Evolutionary conservation across 2,113 vertebrate species (phyloP), one percentile per base, ranked within the genome.

Genomic region (Nesogale talazaci): DNA sequence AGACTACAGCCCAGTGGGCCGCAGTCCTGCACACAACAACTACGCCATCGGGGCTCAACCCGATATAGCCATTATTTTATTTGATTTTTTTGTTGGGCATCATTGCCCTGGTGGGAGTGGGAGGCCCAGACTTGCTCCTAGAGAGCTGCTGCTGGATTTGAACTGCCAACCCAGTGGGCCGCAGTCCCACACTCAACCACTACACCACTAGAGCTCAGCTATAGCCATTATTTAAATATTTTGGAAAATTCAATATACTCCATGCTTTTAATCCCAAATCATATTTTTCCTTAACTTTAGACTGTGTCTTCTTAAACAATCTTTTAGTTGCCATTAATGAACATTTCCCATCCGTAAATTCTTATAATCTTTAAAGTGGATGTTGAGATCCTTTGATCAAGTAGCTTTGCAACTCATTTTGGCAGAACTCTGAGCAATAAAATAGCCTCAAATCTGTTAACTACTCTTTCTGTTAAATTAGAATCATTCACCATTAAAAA

Each of bases 351-450:
- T 59, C 84, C 74, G 69, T 83, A 79, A 77, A 69, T 31, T 38
- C 69, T 86, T n/a, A 69, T 63, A 57, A 67, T 83, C 89, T 89
- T 91, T 74, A 88, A 89, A 89, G 63, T 36, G 77, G 38, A 23
- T 82, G 25, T 79, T 63, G 89, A 89, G 57, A 82, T 92, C 82
- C 69, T 87, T 74, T 63, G n/a, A 34, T 78, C 17, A 84, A 23
- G 46, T 61, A 78, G 36, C 6, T 93, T 95, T 86, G 25, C 70
- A 83, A 38, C 65, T 89, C n/a, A 16, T 19, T 56, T 69, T 69
- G 75, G 19, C 38, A 91, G 75, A 94, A 67, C 77, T 94, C 88
- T 94, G 69, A 92, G 77, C 23, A 80, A 82, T 22, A 92, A 89
- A 89, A 79, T 84, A 59, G 34, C 65, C n/a, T 86, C 42, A 75